Evolutionary conservation across 1,140 invertebrate genomes (phyloP).

Genomic region (Calliphora vicina): DNA sequence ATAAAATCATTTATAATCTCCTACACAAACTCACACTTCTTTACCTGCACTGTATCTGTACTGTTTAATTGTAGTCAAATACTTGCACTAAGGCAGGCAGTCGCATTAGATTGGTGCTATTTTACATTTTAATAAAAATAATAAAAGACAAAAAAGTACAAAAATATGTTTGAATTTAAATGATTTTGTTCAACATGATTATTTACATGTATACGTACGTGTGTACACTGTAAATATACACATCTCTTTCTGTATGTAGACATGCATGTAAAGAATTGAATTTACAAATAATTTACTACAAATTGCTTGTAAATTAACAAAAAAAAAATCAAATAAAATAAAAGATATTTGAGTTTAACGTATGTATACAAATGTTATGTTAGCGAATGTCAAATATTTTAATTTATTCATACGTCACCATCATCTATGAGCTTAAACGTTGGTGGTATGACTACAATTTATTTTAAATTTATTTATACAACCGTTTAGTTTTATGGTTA

Average conservation of each 20-base stretch:
- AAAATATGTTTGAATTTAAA: not conserved
- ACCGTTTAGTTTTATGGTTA: no score
- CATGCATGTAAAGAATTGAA: not conserved
- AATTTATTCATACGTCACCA: conserved; percentile 1
- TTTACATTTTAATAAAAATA: not conserved
- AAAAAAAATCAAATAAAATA: not conserved
- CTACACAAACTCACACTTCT: not conserved
- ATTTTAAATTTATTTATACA: no score
- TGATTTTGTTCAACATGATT: not conserved
- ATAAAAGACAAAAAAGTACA: not conserved
- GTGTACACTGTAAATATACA: not conserved
- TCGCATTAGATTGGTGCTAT: no score
- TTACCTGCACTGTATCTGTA: no score
- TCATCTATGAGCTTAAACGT: no score
- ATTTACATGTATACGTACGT: not conserved
- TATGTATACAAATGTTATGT: not conserved
- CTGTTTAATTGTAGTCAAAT: no score
- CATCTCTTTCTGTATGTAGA: not conserved
- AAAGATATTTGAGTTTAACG: not conserved
- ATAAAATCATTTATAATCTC: not conserved
- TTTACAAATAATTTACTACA: conserved; percentile 1
- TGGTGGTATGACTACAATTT: no score
- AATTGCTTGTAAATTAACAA: not conserved
- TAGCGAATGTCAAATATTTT: not conserved
- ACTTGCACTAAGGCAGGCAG: no score